phyloP scores from a whole-genome alignment of 1,140 invertebrate species.

The Charaxes varanes region DNA sequence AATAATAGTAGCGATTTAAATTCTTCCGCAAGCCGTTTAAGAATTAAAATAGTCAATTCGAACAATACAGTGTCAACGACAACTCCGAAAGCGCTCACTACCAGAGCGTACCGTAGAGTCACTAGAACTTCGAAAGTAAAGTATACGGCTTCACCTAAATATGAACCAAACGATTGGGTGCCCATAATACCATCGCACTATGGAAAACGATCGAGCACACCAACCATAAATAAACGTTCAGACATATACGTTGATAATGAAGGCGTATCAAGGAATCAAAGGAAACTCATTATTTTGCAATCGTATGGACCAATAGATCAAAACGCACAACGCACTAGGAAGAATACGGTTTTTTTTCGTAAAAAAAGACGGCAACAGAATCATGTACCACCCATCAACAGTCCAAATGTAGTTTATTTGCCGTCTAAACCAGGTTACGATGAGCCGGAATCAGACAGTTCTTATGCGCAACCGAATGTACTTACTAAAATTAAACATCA shows the following conservation, averaged over 20 bases:
- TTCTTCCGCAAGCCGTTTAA: constrained; percentile 21
- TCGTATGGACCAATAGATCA: constrained; percentile 38
- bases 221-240: constrained; percentile 42
- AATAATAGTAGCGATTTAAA: constrained; percentile 16
- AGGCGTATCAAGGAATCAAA: constrained; percentile 15
- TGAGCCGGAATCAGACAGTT: constrained; percentile 38
- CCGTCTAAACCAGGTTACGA: constrained; percentile 23
- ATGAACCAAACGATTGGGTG: constrained; percentile 50
- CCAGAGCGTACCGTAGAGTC: constrained; percentile 37
- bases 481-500: constrained; percentile 76
- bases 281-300: constrained; percentile 39
- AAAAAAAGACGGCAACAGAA: constrained; percentile 43
- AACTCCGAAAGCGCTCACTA: constrained; percentile 23
- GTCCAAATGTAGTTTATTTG: constrained; percentile 10
- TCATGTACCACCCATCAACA: too few species aligned
- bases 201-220: constrained; percentile 24
- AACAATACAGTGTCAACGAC: constrained; percentile 20
- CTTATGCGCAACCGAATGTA: constrained; percentile 32
- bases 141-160: constrained; percentile 33
- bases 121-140: constrained; percentile 38
- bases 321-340: constrained; percentile 25
- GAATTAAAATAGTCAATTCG: constrained; percentile 22
- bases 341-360: constrained; percentile 46
- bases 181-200: constrained; percentile 52
- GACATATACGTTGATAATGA: constrained; percentile 25